These are phyloP conservation scores for Drosophila glabriapex DNA, from an alignment of 2,888 invertebrate genomes.

Conservation along the genomic window DNA sequence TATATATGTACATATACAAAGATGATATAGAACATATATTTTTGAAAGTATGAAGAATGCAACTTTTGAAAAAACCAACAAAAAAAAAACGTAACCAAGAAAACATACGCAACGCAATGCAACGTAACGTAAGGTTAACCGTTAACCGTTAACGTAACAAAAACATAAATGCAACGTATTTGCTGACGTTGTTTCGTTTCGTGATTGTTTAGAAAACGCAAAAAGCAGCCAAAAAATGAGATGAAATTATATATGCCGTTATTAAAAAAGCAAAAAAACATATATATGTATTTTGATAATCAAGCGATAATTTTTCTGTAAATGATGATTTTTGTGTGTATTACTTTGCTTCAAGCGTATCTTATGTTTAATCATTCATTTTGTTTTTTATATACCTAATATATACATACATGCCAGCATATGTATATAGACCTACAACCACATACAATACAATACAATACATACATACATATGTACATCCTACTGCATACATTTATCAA, in stretches of 20 bases:
- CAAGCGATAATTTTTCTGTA: conserved; percentile 30
- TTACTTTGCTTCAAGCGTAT: conserved; percentile 57
- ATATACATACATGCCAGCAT: conserved; percentile 17
- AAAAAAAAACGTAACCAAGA: conserved; percentile 44
- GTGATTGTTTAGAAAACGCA: conserved; percentile 41
- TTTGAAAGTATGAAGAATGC: conserved; percentile 74
- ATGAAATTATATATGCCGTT: conserved; percentile 33
- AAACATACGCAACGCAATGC: conserved; percentile 33
- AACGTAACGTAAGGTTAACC: conserved; percentile 14
- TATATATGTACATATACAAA: conserved; percentile 50
- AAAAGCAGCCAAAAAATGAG: conserved; percentile 47
- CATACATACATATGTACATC: conserved; percentile 22
- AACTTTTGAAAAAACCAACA: conserved; percentile 65
- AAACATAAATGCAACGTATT: conserved; percentile 16
- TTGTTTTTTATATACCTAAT: conserved; percentile 28
- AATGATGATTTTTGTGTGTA: conserved; percentile 43
- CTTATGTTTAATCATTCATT: conserved; percentile 43
- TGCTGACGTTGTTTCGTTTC: conserved; percentile 38
- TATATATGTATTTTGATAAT: conserved; percentile 39
- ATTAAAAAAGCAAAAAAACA: conserved; percentile 12
- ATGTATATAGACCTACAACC: conserved; percentile 17
- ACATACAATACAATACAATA: conserved; percentile 34
- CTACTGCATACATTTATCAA: conserved; percentile 57
- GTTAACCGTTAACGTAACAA: not conserved
- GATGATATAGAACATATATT: conserved; percentile 66